Evolutionary conservation across 2,888 invertebrate genomes (phyloP).

Genomic region (Thumatha senex): DNA sequence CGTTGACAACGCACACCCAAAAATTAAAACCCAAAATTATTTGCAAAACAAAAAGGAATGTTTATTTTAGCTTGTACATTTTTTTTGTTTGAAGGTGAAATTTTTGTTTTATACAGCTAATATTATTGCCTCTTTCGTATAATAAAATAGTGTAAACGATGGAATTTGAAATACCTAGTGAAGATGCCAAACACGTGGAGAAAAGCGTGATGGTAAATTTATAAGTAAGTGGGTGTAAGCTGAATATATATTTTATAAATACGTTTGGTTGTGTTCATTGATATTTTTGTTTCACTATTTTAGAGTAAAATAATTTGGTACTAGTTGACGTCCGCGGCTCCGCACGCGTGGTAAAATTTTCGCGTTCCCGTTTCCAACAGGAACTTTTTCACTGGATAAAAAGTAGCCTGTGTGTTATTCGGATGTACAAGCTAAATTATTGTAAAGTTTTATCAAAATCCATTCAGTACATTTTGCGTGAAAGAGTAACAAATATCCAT

Average conservation of each 20-base stretch:
- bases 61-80: not conserved
- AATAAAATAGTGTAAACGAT: slow-evolving; percentile 1
- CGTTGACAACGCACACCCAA: not conserved
- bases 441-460: no score
- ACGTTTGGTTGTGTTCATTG: not conserved
- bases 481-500: no score
- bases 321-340: no score
- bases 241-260: not conserved
- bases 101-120: not conserved
- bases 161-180: not conserved
- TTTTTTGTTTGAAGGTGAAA: slow-evolving; percentile 1
- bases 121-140: not conserved
- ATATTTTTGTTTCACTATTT: not conserved
- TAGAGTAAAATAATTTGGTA: not conserved
- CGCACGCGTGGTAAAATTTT: no score
- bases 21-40: not conserved
- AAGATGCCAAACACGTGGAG: slow-evolving; percentile 10
- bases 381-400: no score
- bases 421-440: no score
- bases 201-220: not conserved
- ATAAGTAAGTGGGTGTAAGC: not conserved
- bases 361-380: no score
- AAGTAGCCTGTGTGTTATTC: no score
- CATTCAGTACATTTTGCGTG: no score
- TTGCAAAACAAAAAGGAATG: not conserved